A percentile compares a stretch with the other conserved stretches of the same genome.
phyloP scores from a whole-genome alignment of 2,797 vertebrate species.

The Micropoecilia bifurca region DNA sequence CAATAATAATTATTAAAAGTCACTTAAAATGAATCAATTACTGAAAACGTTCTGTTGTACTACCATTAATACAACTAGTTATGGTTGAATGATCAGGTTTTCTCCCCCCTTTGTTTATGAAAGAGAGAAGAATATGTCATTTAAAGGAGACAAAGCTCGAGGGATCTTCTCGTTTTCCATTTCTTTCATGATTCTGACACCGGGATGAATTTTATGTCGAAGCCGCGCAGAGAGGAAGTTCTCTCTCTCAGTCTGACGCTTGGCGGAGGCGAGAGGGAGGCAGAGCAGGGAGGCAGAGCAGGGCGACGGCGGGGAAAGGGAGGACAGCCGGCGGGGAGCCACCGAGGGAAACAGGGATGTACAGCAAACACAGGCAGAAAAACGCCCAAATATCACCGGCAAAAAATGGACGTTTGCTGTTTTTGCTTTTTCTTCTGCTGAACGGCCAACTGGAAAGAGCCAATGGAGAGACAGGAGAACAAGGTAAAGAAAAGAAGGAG shows the following conservation, averaged over 20 bases:
- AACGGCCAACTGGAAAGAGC: slow-evolving; percentile 52
- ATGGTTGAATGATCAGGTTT: not conserved
- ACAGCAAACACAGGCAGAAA: slow-evolving; percentile 85
- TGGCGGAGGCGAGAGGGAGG: slow-evolving; percentile 23
- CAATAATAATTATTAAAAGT: not conserved
- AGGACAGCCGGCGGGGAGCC: slow-evolving; percentile 67
- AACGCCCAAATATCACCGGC: slow-evolving; percentile 63
- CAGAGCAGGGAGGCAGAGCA: slow-evolving; percentile 63
- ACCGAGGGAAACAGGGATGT: slow-evolving; percentile 79
- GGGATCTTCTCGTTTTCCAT: not conserved
- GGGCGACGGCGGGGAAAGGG: slow-evolving; percentile 56
- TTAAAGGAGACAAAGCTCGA: not conserved
- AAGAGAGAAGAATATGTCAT: not conserved
- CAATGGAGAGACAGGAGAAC: slow-evolving; percentile 48
- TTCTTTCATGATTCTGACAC: not conserved
- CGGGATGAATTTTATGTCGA: slow-evolving; percentile 39
- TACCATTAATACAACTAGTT: not conserved
- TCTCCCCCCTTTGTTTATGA: too few relatives aligned
- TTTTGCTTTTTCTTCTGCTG: slow-evolving; percentile 66
- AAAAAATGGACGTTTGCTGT: slow-evolving; percentile 59
- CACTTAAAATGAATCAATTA: not conserved
- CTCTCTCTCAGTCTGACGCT: slow-evolving; percentile 6
- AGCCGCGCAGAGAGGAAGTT: slow-evolving; percentile 21
- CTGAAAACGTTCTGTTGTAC: not conserved
- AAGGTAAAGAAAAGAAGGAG: slow-evolving; percentile 59